These are phyloP conservation scores for Parapsyche elsis DNA, from an alignment of 1,140 invertebrate species.

Conservation along the genomic window DNA sequence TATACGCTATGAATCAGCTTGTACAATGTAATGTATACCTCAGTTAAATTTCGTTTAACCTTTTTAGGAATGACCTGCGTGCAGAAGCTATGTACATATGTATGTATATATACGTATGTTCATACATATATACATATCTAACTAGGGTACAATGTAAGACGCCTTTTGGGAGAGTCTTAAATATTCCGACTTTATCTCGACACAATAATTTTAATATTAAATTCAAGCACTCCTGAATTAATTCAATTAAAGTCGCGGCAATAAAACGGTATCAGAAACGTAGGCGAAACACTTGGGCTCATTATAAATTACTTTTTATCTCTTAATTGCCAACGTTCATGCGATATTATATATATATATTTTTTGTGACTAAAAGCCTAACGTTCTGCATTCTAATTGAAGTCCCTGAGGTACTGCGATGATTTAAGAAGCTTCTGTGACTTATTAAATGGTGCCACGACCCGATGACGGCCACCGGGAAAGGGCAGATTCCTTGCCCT, in stretches of 20 bases:
- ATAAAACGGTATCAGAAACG: slow-evolving; percentile 27
- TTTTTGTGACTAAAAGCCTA: not conserved
- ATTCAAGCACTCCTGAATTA: not conserved
- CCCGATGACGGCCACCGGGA: not conserved
- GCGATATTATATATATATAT: slow-evolving; percentile 15
- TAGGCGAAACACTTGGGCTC: slow-evolving; percentile 10
- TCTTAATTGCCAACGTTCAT: slow-evolving; percentile 41
- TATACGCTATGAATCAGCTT: too few relatives aligned
- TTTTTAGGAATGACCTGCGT: not conserved
- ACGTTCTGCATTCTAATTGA: not conserved
- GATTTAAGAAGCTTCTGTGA: not conserved
- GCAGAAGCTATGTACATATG: not conserved
- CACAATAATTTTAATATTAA: not conserved
- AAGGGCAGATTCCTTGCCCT: slow-evolving; percentile 26
- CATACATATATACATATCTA: not conserved
- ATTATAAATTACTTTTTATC: slow-evolving; percentile 47
- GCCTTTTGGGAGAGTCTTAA: not conserved
- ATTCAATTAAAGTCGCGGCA: slow-evolving; percentile 37
- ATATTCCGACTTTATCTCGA: not conserved
- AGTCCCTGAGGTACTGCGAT: not conserved
- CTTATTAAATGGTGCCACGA: not conserved
- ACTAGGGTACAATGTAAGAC: not conserved
- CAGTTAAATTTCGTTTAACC: too few relatives aligned
- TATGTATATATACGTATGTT: not conserved
- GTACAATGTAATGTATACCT: too few relatives aligned